Evolutionary conservation across 2,888 invertebrate genomes (phyloP).

Genomic region (Seira musarum): DNA sequence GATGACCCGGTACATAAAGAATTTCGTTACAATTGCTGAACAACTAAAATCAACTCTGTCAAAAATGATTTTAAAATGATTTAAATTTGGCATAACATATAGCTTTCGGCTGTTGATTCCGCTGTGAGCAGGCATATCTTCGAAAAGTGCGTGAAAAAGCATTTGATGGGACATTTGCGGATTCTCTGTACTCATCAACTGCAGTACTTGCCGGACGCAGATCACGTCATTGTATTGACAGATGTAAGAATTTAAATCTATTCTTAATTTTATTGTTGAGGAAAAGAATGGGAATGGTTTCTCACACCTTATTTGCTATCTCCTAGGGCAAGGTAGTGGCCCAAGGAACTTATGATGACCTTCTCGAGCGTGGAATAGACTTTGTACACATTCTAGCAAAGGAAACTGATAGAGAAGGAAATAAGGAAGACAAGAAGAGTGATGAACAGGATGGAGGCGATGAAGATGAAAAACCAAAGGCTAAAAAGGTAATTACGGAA

Average conservation of each 20-base stretch:
- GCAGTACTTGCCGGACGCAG: conserved; percentile 71
- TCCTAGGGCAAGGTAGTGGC: conserved; percentile 75
- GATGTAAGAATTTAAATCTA: conserved; percentile 27
- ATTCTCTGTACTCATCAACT: conserved; percentile 79
- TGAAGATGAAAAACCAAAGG: conserved; percentile 5
- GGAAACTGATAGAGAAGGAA: conserved; percentile 37
- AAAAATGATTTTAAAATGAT: too few relatives aligned
- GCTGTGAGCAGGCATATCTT: conserved; percentile 92
- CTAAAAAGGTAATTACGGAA: conserved; percentile 32
- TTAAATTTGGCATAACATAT: too few relatives aligned
- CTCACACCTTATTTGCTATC: too few relatives aligned
- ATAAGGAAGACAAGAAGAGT: conserved; percentile 69
- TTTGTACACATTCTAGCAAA: conserved; percentile 71
- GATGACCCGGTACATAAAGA: conserved; percentile 90
- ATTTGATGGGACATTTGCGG: conserved; percentile 80
- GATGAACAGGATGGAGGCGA: conserved; percentile 27
- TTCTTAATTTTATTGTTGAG: too few relatives aligned
- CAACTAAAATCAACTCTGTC: too few relatives aligned
- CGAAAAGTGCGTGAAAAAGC: conserved; percentile 82
- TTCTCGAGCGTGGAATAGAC: conserved; percentile 72
- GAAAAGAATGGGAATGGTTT: too few relatives aligned
- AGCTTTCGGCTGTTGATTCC: conserved; percentile 76
- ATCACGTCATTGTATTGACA: conserved; percentile 65
- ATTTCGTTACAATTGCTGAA: conserved; percentile 71
- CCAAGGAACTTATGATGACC: conserved; percentile 77